Base-by-base conservation (phyloP, 2,113 vertebrate species). In the Albula goreensis region DNA sequence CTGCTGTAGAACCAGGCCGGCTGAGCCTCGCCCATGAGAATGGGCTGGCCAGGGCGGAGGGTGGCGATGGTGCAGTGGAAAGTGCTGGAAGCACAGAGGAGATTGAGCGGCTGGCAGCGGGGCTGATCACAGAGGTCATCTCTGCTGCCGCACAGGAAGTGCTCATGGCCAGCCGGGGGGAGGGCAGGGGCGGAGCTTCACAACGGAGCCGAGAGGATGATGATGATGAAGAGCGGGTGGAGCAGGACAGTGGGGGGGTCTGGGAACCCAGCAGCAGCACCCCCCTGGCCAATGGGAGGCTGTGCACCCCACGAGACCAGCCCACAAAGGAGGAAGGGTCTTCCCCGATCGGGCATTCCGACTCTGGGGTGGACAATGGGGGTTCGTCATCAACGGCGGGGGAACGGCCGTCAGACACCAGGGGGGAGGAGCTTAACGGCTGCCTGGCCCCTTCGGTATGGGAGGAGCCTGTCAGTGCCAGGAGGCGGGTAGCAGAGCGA, bases 61-160 rank as follows among this genome's bases (percentile, higher is more conserved):
- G 15, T 2, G 78, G 85, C 0, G 57, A 13, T 2, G 78, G 85
- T 0, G 56, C 70, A 0, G 53, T 11, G 8, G 85, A 83, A 19
- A 83, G 48, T 1, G 19, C 79, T 15, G 17, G 48, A 80, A 80
- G 91, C n/a, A 83, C 87, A 4, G 92, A 93, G 53, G 93, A 96
- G 90, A 94, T 98, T 0, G 96, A 99, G 85, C 94, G 95, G 79
- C 93, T 97, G 53, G 98, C 97, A 15, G 95, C 96, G 22, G 96
- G 96, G 86, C 94, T 99, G 0, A 96, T 99, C 92, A 97, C 95
- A 4, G 96, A 97, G 89, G 97, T 98, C 81, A 97, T 99, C 92
- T 94, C 95, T 0, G 96, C 96, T 88, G 98, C 98, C 3, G 95
- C 96, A 0, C 96, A 97, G 91, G 96, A 98, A 90, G 93, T 98